Conservation (phyloP, 1,140 invertebrate genomes). For the Conus betulinus region DNA sequence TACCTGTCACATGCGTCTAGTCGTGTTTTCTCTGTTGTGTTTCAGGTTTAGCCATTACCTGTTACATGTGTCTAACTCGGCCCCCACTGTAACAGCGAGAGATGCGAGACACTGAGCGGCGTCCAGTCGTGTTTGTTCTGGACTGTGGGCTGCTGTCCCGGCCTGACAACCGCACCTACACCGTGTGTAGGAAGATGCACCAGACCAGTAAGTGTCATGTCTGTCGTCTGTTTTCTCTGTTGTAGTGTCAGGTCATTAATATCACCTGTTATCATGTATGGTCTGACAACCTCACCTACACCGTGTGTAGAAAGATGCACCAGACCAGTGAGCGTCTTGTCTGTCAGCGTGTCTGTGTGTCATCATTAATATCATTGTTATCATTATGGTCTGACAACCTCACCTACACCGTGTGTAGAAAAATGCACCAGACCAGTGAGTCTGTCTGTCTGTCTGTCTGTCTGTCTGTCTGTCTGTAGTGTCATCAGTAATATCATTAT, state of each 20-base stretch:
- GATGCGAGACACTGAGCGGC: not conserved
- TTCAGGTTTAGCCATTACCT: constrained; percentile 24
- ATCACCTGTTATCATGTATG: too few relatives aligned
- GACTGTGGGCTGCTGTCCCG: constrained; percentile 11
- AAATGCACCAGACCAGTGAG: constrained; percentile 24
- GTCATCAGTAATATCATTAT: not conserved
- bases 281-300: not conserved
- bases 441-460: not conserved
- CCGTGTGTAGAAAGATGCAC: constrained; percentile 30
- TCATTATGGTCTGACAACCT: not conserved
- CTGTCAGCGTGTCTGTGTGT: not conserved
- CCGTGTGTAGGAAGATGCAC: constrained; percentile 29
- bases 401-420: constrained; percentile 30
- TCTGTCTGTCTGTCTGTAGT: not conserved
- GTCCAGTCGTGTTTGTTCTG: not conserved
- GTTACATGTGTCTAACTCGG: constrained; percentile 36
- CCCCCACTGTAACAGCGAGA: not conserved
- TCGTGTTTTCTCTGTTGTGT: not conserved
- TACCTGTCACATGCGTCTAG: not conserved
- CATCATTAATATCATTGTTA: too few relatives aligned
- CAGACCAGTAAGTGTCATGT: constrained; percentile 16
- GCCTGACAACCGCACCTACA: not conserved
- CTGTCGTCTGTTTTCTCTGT: not conserved
- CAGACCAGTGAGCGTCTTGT: constrained; percentile 7
- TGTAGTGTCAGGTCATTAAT: too few relatives aligned